Evolutionary conservation across 2,113 vertebrate genomes (phyloP), one percentile per base, ranked within the genome.

Genomic region (Danionella cerebrum): DNA sequence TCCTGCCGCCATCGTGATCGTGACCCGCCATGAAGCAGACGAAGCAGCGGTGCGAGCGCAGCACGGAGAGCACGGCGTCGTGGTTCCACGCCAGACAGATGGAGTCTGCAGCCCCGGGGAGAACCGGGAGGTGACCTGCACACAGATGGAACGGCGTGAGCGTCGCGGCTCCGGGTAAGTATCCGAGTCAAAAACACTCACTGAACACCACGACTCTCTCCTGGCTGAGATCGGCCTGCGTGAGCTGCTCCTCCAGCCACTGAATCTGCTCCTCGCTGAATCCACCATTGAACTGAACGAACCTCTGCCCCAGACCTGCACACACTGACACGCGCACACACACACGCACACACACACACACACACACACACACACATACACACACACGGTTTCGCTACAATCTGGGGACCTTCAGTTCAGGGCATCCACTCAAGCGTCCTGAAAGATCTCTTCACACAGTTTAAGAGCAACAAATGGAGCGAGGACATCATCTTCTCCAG

Each of bases 11-110:
- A 0, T 93, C 84, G 0, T 98, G 95, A 63, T 93, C 85, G 42
- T 98, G 95, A 22, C 96, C 95, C 0, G 94, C 89, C 12, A 98
- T 84, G 74, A 91, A 91, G 27, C 91, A 93, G 13, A 96, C 87
- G 69, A 97, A 93, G 0, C 92, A 88, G 10, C 60, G 21, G 79
- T 98, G 96, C 4, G 89, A 75, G 21, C 84, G 83, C 0, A 96
- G 83, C 4, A 92, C 27, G 0, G 83, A 69, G 42, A 96, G 89
- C 11, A 91, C 83, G 0, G 88, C 87, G 1, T 82, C 35, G 1
- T 85, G 91, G 81, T 98, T 97, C 96, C 96, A 98, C 9, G 92
- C 88, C 2, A 98, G 84, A 72, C 90, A 94, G 14, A 91, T 70
- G 0, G 55, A 14, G 0, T 83, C 76, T 0, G 93, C 88, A 53